These are phyloP conservation scores for Cancer borealis DNA, from an alignment of 2,888 invertebrate species.

Conservation along the genomic window DNA sequence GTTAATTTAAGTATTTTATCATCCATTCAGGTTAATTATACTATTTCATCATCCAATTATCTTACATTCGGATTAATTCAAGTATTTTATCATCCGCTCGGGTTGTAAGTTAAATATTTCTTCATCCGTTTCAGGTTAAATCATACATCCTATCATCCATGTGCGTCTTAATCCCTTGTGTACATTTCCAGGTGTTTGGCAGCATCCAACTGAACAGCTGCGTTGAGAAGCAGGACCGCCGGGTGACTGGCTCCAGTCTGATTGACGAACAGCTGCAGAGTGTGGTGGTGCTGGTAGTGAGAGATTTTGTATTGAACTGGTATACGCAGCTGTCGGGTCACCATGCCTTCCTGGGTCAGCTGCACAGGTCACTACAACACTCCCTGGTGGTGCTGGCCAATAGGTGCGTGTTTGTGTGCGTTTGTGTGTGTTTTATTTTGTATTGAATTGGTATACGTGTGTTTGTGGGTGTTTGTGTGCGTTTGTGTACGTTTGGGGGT, in stretches of 20 bases:
- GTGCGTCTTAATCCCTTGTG: too few species aligned
- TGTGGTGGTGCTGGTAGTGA: constrained; percentile 88
- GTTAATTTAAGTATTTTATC: too few species aligned
- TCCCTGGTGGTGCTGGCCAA: constrained; percentile 64
- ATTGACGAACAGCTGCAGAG: constrained; percentile 92
- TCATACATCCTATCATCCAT: too few species aligned
- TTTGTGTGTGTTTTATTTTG: background rate
- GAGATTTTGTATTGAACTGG: constrained; percentile 90
- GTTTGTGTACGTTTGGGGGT: background rate
- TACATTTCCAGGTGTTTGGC: constrained; percentile 26
- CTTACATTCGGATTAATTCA: too few species aligned
- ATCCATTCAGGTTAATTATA: too few species aligned
- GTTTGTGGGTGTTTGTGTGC: background rate
- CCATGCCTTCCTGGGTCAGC: constrained; percentile 61
- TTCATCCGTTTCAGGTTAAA: too few species aligned
- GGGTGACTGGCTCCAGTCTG: constrained; percentile 91
- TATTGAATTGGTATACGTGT: background rate
- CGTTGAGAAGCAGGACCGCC: constrained; percentile 79
- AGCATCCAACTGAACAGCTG: constrained; percentile 49
- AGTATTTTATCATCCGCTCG: too few species aligned
- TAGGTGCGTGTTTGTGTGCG: constrained; percentile 49
- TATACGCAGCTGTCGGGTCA: constrained; percentile 79
- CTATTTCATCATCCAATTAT: too few species aligned
- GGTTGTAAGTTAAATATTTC: too few species aligned
- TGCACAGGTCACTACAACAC: constrained; percentile 62